Conservation (phyloP, 2,797 vertebrate species). For the Notoglanidium macrostoma region DNA sequence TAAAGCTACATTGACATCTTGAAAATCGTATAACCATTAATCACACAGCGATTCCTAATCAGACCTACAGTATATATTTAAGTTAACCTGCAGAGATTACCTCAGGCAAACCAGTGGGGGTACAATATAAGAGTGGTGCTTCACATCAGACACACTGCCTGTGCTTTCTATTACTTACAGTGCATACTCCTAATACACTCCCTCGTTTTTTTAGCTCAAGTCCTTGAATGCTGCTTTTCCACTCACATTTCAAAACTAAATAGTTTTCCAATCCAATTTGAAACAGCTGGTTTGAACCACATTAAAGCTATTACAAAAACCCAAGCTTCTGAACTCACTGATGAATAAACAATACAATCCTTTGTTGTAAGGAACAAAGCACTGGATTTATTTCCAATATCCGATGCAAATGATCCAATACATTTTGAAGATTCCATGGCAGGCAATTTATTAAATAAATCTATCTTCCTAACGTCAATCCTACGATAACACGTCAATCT, state of each 20-base stretch:
- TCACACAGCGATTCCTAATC: not conserved
- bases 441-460: constrained; percentile 90
- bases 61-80: not conserved
- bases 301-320: not conserved
- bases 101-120: not conserved
- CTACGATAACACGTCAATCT: constrained; percentile 53
- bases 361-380: constrained; percentile 59
- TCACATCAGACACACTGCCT: not conserved
- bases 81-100: not conserved
- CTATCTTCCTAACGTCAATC: constrained; percentile 79
- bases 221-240: not conserved
- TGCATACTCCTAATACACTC: not conserved
- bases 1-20: not conserved
- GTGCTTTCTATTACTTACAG: constrained; percentile 7
- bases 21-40: not conserved
- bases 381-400: constrained; percentile 85
- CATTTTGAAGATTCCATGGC: constrained; percentile 82
- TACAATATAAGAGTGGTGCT: not conserved
- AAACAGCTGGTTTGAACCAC: not conserved
- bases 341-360: constrained; percentile 35
- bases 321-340: not conserved
- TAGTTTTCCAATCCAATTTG: not conserved
- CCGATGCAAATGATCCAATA: constrained; percentile 86
- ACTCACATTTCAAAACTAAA: not conserved
- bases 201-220: too few relatives aligned